Conservation (phyloP, 2,797 vertebrate species). For the Hoplostethus atlanticus region DNA sequence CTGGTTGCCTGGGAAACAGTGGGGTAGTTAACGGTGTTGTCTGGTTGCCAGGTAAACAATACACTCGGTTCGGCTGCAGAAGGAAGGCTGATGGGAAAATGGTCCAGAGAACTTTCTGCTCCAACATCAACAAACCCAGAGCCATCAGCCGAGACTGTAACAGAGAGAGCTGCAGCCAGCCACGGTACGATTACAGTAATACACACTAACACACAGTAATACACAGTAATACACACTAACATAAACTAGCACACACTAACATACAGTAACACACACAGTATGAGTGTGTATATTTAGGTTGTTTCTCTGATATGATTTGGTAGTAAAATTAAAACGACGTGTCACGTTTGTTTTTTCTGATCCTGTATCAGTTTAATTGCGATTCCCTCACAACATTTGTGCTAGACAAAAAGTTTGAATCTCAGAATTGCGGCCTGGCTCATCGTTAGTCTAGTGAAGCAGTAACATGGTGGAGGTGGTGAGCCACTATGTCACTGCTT, state of each 20-base stretch:
- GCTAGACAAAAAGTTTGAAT: too few species aligned
- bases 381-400: too few species aligned
- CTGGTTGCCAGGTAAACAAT: conserved; percentile 90
- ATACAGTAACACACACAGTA: too few species aligned
- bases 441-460: too few species aligned
- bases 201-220: background rate
- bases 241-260: background rate
- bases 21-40: conserved; percentile 1
- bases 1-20: background rate
- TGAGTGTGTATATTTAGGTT: too few species aligned
- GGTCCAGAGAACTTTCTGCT: conserved; percentile 92
- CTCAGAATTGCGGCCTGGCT: too few species aligned
- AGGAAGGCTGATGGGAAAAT: conserved; percentile 94
- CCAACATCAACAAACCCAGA: conserved; percentile 89
- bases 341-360: too few species aligned
- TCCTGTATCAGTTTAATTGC: too few species aligned
- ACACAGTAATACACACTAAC: background rate
- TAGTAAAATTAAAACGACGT: too few species aligned
- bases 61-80: conserved; percentile 96
- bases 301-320: too few species aligned
- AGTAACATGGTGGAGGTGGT: too few species aligned
- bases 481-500: too few species aligned
- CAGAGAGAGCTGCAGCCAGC: conserved; percentile 86
- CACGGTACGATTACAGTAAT: conserved; percentile 44
- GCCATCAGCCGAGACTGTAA: conserved; percentile 95